Evolutionary conservation across 2,797 vertebrate genomes (phyloP).

Genomic region (Myotis findleyi): DNA sequence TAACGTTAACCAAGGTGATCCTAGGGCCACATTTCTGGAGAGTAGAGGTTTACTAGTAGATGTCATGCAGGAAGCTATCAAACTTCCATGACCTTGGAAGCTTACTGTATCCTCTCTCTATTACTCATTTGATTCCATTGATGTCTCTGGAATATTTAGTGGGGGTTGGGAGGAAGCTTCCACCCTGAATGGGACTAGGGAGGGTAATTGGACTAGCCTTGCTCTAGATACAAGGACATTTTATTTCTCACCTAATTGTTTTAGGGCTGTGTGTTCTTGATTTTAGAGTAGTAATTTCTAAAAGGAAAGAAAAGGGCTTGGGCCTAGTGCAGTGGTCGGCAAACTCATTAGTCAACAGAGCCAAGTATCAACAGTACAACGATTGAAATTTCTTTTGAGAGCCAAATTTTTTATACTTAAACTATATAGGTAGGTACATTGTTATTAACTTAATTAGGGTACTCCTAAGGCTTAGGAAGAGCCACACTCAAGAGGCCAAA

Average conservation of each 20-base stretch:
- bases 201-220: neutral
- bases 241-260: neutral
- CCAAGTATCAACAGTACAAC: no score
- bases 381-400: no score
- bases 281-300: neutral
- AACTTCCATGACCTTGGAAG: neutral
- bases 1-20: neutral
- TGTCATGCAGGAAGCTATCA: neutral
- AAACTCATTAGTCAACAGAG: no score
- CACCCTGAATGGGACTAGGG: neutral
- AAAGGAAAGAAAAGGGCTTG: neutral
- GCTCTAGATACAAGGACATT: neutral
- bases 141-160: neutral
- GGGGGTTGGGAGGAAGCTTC: neutral
- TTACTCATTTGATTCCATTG: neutral
- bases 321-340: neutral
- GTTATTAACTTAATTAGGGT: no score
- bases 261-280: neutral
- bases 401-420: no score
- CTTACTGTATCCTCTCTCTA: neutral
- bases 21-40: neutral
- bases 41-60: neutral
- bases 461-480: no score
- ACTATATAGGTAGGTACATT: no score
- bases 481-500: no score